phyloP scores from a whole-genome alignment of 2,888 invertebrate genomes.

The Syritta pipiens region DNA sequence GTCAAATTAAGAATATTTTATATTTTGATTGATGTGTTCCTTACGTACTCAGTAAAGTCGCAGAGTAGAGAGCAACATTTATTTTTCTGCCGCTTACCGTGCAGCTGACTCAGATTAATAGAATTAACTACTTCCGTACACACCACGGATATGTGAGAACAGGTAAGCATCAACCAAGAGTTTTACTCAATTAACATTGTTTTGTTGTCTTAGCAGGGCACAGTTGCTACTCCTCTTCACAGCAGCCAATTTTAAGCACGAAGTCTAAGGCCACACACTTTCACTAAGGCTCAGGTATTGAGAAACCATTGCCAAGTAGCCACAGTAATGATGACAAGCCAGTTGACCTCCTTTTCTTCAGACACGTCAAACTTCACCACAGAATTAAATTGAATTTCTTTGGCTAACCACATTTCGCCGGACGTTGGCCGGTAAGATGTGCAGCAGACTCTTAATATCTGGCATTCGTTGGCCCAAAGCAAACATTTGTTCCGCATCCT shows the following conservation, averaged over 20 bases:
- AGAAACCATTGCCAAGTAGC: neutral
- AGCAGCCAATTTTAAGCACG: constrained; percentile 3
- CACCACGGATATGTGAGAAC: too few species aligned
- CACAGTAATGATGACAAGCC: constrained; percentile 39
- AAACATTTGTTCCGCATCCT: constrained; percentile 32
- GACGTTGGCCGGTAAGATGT: neutral
- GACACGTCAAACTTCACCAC: neutral
- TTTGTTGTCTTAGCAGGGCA: too few species aligned
- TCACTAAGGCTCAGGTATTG: constrained; percentile 7
- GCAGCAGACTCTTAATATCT: neutral
- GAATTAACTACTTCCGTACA: too few species aligned
- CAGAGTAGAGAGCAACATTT: too few species aligned
- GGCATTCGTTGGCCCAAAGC: neutral
- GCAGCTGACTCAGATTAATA: too few species aligned
- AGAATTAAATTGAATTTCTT: constrained; percentile 16
- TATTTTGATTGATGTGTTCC: too few species aligned
- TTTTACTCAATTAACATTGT: too few species aligned
- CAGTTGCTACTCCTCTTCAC: too few species aligned
- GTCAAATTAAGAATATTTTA: too few species aligned
- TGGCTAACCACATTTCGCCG: constrained; percentile 41
- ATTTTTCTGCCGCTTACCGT: too few species aligned
- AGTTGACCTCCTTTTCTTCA: constrained; percentile 22
- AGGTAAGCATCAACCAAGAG: too few species aligned
- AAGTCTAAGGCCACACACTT: constrained; percentile 26
- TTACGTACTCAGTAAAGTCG: too few species aligned